Percentiles rank a stretch among this genome's conserved stretches.
phyloP scores from a whole-genome alignment of 2,888 invertebrate species.

The Galerucella pusilla region DNA sequence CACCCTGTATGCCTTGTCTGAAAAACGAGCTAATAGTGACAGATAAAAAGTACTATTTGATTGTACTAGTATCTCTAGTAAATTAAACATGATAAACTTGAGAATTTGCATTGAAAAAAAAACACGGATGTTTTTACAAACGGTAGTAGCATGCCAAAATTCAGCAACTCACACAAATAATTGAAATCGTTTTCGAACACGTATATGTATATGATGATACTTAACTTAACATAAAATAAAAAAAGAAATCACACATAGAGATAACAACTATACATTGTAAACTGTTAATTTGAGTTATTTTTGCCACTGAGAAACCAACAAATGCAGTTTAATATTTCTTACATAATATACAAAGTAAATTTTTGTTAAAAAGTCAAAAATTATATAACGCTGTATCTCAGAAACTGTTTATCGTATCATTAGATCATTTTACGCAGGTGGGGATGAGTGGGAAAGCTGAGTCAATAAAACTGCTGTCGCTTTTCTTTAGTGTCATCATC shows the following conservation, averaged over 20 bases:
- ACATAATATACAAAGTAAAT: not conserved
- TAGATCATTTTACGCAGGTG: too few species aligned
- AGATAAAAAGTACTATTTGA: too few species aligned
- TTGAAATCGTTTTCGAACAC: slow-evolving; percentile 7
- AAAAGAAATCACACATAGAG: slow-evolving; percentile 11
- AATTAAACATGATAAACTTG: not conserved
- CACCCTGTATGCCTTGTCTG: too few species aligned
- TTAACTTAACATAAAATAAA: slow-evolving; percentile 17
- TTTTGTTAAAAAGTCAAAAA: too few species aligned
- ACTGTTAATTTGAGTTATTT: not conserved
- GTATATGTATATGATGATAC: slow-evolving; percentile 6
- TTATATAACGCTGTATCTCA: too few species aligned
- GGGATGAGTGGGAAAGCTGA: too few species aligned
- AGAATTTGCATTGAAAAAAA: not conserved
- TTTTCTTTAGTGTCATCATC: too few species aligned
- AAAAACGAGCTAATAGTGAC: too few species aligned
- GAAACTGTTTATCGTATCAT: too few species aligned
- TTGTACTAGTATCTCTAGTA: too few species aligned
- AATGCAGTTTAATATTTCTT: not conserved
- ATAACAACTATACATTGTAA: not conserved
- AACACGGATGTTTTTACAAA: slow-evolving; percentile 22
- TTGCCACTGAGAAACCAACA: too few species aligned
- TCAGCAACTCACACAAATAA: slow-evolving; percentile 22
- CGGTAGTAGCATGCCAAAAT: slow-evolving; percentile 25
- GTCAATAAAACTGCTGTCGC: too few species aligned